Base-by-base conservation (phyloP, 2,113 vertebrate species). In the Cathartes aura region DNA sequence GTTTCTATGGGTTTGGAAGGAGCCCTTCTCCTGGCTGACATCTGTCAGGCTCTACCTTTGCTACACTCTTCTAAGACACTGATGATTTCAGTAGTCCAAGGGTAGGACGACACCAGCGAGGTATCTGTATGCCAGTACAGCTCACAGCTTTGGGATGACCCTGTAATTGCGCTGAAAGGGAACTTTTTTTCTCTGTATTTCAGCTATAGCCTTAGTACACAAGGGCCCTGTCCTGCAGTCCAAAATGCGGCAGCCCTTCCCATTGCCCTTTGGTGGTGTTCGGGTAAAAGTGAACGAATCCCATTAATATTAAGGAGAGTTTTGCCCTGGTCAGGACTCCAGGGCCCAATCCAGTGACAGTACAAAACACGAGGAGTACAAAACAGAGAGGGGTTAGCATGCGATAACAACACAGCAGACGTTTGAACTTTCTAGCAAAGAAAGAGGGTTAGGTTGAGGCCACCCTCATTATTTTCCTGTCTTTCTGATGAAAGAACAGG, bases 361-460 rank as follows among this genome's bases (percentile, higher is more conserved):
- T 30, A 34, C 58, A 74, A 66, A 79, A 71, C 10, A 22, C 15
- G 24, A 53, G 23, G 75, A 15, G 2, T 47, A 40, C 17, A 47
- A 68, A 95, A 64, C 34, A 48, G 29, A 70, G 47, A 76, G 22
- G 38, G 10, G 11, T 90, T 64, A 79, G 24, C 18, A 40, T 38
- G 9, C 0, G 2, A 6, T 45, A 63, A 72, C 53, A 72, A 43
- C 30, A 66, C 38, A 85, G 59, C n/a, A 67, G 32, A 42, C 0
- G 0, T 20, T 58, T 92, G 40, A 90, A 55, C 24, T 59, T 78
- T 9, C 5, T 42, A 71, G 71, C 42, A 78, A 70, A 82, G 63
- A 32, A 56, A 21, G 12, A 74, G 15, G 52, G 82, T 67, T 38
- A 47, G 23, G 11, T 66, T 82, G 67, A 92, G 50, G 27, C 30